Percentiles rank a stretch among this genome's conserved stretches.
Evolutionary conservation across 2,888 invertebrate species (phyloP).

Genomic region (Mimumesa dahlbomi): DNA sequence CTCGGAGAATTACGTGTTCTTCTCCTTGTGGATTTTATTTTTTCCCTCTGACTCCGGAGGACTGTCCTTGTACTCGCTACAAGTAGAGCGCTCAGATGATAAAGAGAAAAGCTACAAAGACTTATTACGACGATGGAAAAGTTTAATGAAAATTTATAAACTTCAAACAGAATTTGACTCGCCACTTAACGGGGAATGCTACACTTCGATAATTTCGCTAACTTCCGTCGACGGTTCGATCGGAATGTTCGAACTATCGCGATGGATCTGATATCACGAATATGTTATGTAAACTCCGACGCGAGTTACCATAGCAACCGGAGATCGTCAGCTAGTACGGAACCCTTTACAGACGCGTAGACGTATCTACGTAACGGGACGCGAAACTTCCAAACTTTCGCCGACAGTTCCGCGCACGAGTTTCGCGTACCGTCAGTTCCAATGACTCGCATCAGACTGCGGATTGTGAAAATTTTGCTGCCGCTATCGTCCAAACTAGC

Average conservation of each 20-base stretch:
- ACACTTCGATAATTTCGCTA: background rate
- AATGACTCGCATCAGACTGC: constrained; percentile 26
- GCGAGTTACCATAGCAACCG: constrained; percentile 16
- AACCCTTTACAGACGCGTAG: constrained; percentile 1
- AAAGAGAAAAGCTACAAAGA: no score
- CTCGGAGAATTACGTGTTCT: no score
- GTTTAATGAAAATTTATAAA: no score
- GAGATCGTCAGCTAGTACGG: background rate
- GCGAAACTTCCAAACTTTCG: constrained; percentile 36
- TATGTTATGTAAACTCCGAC: constrained; percentile 1
- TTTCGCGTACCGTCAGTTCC: constrained; percentile 22
- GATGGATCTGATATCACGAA: background rate
- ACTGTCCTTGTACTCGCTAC: no score
- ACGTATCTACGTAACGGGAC: constrained; percentile 31
- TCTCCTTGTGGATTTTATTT: no score
- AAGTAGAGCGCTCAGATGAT: no score
- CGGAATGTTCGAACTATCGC: background rate
- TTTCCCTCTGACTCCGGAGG: no score
- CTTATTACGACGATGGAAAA: no score
- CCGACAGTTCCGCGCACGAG: constrained; percentile 36
- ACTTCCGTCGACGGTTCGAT: constrained; percentile 4
- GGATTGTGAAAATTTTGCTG: constrained; percentile 11
- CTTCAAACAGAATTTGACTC: no score
- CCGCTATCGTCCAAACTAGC: no score
- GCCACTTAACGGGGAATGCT: no score